Evolutionary conservation across 2,888 invertebrate genomes (phyloP), one percentile per base, ranked within the genome.

Genomic region (Parochlus steinenii): DNA sequence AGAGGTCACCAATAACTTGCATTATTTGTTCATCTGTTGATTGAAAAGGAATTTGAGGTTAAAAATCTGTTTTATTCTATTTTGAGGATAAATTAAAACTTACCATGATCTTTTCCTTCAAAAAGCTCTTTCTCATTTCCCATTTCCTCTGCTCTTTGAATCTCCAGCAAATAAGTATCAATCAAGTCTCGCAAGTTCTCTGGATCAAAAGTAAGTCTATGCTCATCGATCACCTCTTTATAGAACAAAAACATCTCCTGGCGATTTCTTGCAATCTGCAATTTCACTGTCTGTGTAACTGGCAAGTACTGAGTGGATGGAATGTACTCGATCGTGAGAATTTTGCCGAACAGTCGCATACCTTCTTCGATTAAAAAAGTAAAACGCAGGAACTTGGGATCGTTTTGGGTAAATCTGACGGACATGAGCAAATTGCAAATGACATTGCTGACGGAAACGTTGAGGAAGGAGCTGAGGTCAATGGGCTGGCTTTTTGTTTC

Each of bases 371-470:
- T 85, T n/a, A 87, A 65, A 43, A 67, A 63, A 67, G 83, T 85
- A 48, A 87, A 79, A 37, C 82, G 67, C 33, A 69, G 65, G 58
- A 89, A 89, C 34, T 76, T 68, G 5, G 62, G 60, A 52, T 87
- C 86, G 33, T 80, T 75, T 44, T 75, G 71, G 38, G 73, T 70
- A 57, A 87, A 90, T 26, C 85, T 68, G 4, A 82, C 75, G 20
- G 83, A 81, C 89, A 90, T 89, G 49, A 87, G 71, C 46, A 89
- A 72, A 42, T 81, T 79, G 56, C 89, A 87, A 45, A 90, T 87
- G 4, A 90, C 86, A 58, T 90, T 90, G 50, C 82, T 83, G 44
- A 87, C 77, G 19, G 81, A 76, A 44, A 85, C 69, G 25, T 83
- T 78, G 33, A 90, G 67, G 14, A 74, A 62, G 6, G 77, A 74